These are phyloP conservation scores for Dichetophora obliterata DNA, from an alignment of 2,888 invertebrate species.

Conservation along the genomic window DNA sequence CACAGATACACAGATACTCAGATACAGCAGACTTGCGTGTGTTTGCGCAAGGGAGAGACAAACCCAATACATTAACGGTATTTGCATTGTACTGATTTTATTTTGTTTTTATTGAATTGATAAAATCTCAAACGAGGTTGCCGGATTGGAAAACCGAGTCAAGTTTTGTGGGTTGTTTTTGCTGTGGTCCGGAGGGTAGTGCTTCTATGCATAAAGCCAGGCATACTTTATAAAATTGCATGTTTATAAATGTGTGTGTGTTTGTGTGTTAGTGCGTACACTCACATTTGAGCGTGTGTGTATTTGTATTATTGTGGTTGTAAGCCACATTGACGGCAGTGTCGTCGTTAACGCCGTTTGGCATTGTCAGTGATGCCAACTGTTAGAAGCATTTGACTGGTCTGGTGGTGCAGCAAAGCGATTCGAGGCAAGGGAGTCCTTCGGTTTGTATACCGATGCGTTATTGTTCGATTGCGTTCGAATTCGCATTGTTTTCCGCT, in stretches of 20 bases:
- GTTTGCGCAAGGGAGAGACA: slow-evolving; percentile 41
- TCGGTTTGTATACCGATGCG: slow-evolving; percentile 20
- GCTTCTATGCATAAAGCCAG: background rate
- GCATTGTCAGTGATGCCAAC: slow-evolving; percentile 29
- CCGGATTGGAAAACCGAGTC: background rate
- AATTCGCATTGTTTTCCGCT: slow-evolving; percentile 22
- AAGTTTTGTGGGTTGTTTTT: background rate
- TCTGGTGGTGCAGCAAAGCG: background rate
- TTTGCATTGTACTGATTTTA: slow-evolving; percentile 67
- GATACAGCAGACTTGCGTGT: background rate
- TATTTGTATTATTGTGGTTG: slow-evolving; percentile 20
- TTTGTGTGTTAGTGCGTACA: background rate
- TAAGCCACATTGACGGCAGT: slow-evolving; percentile 30
- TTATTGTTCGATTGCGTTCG: slow-evolving; percentile 31
- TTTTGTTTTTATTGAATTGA: slow-evolving; percentile 68
- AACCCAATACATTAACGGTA: slow-evolving; percentile 65
- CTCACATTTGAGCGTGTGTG: slow-evolving; percentile 15
- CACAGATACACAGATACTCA: background rate
- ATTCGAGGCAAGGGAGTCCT: background rate
- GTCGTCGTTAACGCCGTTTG: slow-evolving; percentile 5
- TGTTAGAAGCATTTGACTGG: slow-evolving; percentile 6
- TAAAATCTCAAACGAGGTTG: slow-evolving; percentile 59
- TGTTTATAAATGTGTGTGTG: background rate
- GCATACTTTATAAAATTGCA: slow-evolving; percentile 3
- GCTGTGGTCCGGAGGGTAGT: background rate